A percentile compares a stretch with the other conserved stretches of the same genome.
Conservation (phyloP, 2,888 invertebrate genomes). For the Hydroisotoma schaefferi region DNA sequence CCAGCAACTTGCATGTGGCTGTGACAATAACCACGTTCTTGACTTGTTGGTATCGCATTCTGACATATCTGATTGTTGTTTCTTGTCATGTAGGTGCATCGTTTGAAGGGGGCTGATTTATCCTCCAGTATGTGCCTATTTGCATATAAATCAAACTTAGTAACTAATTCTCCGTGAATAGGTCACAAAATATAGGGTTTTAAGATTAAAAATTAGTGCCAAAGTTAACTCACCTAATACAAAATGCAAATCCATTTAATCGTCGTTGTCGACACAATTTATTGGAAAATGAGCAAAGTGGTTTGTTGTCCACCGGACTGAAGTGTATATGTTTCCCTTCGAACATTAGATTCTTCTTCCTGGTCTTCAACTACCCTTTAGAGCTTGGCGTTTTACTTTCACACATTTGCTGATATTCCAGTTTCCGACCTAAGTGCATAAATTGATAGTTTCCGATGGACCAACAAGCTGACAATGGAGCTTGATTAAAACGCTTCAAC, state of each 20-base stretch:
- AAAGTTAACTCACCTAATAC: conserved; percentile 51
- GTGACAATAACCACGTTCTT: conserved; percentile 55
- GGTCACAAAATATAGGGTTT: not conserved
- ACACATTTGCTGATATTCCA: too few species aligned
- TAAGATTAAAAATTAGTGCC: not conserved
- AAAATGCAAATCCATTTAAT: conserved; percentile 56
- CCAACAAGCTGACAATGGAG: too few species aligned
- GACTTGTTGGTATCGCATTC: conserved; percentile 55
- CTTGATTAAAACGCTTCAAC: too few species aligned
- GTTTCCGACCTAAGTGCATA: too few species aligned
- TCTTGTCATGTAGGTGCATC: conserved; percentile 48
- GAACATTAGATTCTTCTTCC: conserved; percentile 50
- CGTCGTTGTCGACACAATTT: conserved; percentile 57
- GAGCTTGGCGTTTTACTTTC: too few species aligned
- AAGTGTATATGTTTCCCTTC: conserved; percentile 57
- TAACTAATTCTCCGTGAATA: not conserved
- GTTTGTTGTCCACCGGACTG: conserved; percentile 55
- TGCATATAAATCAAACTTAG: not conserved
- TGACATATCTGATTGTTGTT: conserved; percentile 51
- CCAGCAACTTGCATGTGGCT: conserved; percentile 55
- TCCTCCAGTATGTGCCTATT: conserved; percentile 57
- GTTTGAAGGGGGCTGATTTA: conserved; percentile 55
- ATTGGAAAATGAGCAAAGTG: conserved; percentile 54
- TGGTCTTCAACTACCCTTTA: too few species aligned
- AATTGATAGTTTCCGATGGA: too few species aligned